A percentile compares a stretch with the other conserved stretches of the same genome.
Evolutionary conservation across 2,113 vertebrate genomes (phyloP).

Genomic region (Tragelaphus imberbis): DNA sequence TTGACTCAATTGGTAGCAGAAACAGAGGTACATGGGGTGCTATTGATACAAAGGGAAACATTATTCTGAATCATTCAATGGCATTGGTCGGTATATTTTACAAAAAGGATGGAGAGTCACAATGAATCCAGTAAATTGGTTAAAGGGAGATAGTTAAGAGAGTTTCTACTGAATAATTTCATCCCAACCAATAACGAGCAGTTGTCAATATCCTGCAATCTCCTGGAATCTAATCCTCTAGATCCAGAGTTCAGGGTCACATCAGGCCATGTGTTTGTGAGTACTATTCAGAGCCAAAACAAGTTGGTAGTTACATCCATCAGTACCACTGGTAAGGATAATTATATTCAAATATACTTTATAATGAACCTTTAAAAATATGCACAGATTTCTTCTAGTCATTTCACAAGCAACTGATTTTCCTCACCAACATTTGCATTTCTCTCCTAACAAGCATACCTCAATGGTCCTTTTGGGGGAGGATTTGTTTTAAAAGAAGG

Average conservation of each 20-base stretch:
- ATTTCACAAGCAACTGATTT: constrained; percentile 13
- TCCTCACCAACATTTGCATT: constrained; percentile 8
- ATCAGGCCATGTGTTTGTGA: neutral
- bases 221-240: neutral
- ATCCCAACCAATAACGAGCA: neutral
- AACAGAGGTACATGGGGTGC: neutral
- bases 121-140: neutral
- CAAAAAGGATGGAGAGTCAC: neutral
- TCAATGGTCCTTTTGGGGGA: neutral
- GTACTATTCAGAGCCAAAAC: neutral
- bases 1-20: neutral
- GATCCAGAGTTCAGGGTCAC: neutral
- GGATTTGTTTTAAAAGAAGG: constrained; percentile 21
- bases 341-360: neutral
- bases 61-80: neutral
- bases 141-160: neutral
- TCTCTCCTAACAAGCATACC: neutral
- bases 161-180: neutral
- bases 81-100: neutral
- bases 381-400: neutral
- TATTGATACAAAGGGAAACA: neutral
- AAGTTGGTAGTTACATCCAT: neutral
- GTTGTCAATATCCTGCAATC: neutral
- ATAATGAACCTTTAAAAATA: neutral
- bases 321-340: neutral